Percentiles rank a stretch among this genome's conserved stretches.
Evolutionary conservation across 2,888 invertebrate species (phyloP).

Genomic region (Melipona beecheii): DNA sequence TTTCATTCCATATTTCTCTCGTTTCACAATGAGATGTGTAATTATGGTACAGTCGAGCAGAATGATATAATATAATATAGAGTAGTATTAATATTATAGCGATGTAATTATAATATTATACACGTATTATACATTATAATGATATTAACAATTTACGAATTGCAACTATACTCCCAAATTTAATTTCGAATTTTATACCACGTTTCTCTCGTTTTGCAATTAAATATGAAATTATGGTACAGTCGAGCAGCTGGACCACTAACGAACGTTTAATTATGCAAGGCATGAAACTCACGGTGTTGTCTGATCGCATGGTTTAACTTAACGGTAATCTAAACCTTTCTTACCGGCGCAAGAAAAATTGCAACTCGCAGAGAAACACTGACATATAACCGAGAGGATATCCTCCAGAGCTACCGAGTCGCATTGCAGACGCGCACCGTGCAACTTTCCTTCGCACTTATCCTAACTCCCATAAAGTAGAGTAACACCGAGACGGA

Average conservation of each 20-base stretch:
- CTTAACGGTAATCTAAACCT: not conserved
- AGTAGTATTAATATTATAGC: too few species aligned
- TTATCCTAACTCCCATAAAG: slow-evolving; percentile 59
- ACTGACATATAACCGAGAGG: slow-evolving; percentile 6
- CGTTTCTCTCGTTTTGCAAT: not conserved
- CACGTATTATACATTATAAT: too few species aligned
- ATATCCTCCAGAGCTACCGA: slow-evolving; percentile 38
- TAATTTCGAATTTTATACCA: not conserved
- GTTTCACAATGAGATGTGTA: not conserved
- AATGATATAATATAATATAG: not conserved
- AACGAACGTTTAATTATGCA: not conserved
- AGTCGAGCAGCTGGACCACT: not conserved
- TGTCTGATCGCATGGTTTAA: not conserved
- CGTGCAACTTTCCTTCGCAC: slow-evolving; percentile 46
- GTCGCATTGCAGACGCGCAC: slow-evolving; percentile 65
- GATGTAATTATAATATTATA: too few species aligned
- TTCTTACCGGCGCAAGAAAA: slow-evolving; percentile 29
- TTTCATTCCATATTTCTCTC: not conserved
- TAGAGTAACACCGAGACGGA: slow-evolving; percentile 49
- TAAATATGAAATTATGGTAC: not conserved
- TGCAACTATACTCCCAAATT: not conserved
- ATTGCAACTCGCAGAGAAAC: slow-evolving; percentile 20
- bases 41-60: not conserved
- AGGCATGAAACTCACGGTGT: not conserved
- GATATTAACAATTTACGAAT: not conserved